phyloP scores from a whole-genome alignment of 2,113 vertebrate species.

The Oreotrochilus melanogaster region DNA sequence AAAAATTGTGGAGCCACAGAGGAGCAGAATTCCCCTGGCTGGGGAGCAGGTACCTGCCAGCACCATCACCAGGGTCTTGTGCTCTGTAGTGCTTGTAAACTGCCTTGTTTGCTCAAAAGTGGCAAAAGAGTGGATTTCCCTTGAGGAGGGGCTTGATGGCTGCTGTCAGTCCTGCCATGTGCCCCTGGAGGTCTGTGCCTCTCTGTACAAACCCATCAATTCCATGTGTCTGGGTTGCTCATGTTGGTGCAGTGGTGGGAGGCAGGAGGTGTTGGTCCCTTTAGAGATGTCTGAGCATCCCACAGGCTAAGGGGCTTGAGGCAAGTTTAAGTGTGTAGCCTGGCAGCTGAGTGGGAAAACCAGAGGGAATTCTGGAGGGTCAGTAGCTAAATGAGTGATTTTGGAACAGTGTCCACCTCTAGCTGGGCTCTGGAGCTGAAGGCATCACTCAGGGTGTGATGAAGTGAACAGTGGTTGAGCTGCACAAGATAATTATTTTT shows the following conservation, averaged over 20 bases:
- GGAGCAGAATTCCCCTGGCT: not conserved
- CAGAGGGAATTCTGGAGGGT: not conserved
- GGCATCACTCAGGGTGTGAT: fast-evolving
- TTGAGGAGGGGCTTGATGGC: not conserved
- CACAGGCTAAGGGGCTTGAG: not conserved
- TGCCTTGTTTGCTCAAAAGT: not conserved
- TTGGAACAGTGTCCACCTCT: not conserved
- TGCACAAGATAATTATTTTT: not conserved
- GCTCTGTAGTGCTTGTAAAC: not conserved
- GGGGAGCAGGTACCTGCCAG: not conserved
- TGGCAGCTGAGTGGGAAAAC: not conserved
- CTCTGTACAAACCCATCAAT: fast-evolving
- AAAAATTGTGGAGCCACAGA: not conserved
- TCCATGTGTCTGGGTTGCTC: fast-evolving
- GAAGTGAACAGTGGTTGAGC: not conserved
- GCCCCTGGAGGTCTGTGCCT: not conserved
- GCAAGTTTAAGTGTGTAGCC: not conserved
- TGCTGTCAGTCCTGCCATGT: fast-evolving
- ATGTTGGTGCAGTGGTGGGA: not conserved
- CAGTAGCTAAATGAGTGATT: not conserved
- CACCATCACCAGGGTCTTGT: fast-evolving
- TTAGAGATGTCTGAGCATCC: not conserved
- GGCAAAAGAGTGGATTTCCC: not conserved
- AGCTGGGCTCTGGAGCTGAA: not conserved
- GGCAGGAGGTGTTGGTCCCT: not conserved